These are phyloP conservation scores for Takifugu rubripes DNA, from an alignment of 2,797 vertebrate genomes.

Conservation along the genomic window DNA sequence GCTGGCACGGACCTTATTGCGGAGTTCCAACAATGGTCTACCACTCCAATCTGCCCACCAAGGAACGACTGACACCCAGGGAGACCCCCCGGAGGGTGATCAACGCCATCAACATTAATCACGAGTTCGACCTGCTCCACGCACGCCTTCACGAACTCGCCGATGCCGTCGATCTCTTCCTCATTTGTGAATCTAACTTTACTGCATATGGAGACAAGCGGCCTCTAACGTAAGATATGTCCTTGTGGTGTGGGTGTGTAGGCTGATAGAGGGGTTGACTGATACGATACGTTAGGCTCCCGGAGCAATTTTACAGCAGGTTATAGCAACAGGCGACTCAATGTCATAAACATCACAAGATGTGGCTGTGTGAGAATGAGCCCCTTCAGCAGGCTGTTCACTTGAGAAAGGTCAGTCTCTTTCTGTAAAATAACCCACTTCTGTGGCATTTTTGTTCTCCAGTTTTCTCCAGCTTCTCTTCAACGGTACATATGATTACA, in stretches of 20 bases:
- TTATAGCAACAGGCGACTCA: slow-evolving; percentile 28
- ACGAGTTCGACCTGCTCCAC: slow-evolving; percentile 95
- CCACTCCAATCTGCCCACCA: slow-evolving; percentile 95
- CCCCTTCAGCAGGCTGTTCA: slow-evolving; percentile 9
- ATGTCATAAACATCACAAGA: slow-evolving; percentile 50
- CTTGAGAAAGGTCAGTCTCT: no score
- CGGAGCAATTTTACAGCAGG: slow-evolving; percentile 47
- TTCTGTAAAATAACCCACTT: not conserved
- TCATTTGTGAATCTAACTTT: slow-evolving; percentile 97
- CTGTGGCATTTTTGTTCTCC: not conserved
- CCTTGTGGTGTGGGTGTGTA: no score
- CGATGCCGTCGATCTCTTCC: slow-evolving; percentile 88
- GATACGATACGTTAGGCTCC: not conserved
- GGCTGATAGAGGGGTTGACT: no score
- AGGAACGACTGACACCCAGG: slow-evolving; percentile 88
- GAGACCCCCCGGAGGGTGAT: slow-evolving; percentile 86
- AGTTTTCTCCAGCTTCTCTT: slow-evolving; percentile 86
- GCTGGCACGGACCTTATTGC: slow-evolving; percentile 97
- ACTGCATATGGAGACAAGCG: slow-evolving; percentile 92
- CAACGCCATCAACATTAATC: slow-evolving; percentile 96
- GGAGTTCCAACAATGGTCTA: slow-evolving; percentile 97
- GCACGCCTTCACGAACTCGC: slow-evolving; percentile 91
- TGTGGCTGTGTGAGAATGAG: slow-evolving; percentile 39
- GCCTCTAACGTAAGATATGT: slow-evolving; percentile 72
- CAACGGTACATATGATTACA: slow-evolving; percentile 91